Evolutionary conservation across 2,888 invertebrate genomes (phyloP).

Genomic region (Baccha elongata): DNA sequence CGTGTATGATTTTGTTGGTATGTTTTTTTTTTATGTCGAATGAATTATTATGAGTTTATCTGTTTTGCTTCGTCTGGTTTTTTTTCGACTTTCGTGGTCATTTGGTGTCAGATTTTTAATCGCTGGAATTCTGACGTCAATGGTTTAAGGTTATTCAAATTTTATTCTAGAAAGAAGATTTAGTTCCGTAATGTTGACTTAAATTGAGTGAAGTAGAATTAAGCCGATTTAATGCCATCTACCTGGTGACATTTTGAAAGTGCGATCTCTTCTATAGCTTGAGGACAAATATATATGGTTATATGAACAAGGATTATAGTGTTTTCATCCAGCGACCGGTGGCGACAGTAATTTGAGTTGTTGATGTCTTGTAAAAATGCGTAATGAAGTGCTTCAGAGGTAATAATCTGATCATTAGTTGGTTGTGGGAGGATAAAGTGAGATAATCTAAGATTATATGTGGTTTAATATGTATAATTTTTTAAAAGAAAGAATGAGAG

Average conservation of each 20-base stretch:
- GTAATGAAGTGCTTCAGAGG: conserved; percentile 33
- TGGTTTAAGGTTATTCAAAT: conserved; percentile 59
- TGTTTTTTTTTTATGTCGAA: conserved; percentile 26
- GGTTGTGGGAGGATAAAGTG: conserved; percentile 8
- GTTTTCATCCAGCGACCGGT: conserved; percentile 54
- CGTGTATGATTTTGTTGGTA: conserved; percentile 50
- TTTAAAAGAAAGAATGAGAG: conserved; percentile 11
- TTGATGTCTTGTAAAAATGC: conserved; percentile 36
- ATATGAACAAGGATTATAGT: conserved; percentile 45
- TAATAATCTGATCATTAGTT: conserved; percentile 9
- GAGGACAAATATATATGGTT: not conserved
- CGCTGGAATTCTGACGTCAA: conserved; percentile 64
- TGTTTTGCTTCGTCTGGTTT: conserved; percentile 25
- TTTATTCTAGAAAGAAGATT: conserved; percentile 58
- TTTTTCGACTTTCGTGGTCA: conserved; percentile 5
- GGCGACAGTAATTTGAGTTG: conserved; percentile 50
- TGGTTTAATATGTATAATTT: conserved; percentile 46
- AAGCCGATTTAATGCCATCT: not conserved
- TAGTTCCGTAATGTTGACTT: conserved; percentile 71
- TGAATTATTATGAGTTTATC: conserved; percentile 50
- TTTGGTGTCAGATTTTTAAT: conserved; percentile 25
- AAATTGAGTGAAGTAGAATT: conserved; percentile 39
- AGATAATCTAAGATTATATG: conserved; percentile 61
- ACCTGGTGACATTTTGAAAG: conserved; percentile 11
- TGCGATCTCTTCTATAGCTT: conserved; percentile 43